Base-by-base conservation (phyloP, 2,797 vertebrate species). In the Pampus argenteus region DNA sequence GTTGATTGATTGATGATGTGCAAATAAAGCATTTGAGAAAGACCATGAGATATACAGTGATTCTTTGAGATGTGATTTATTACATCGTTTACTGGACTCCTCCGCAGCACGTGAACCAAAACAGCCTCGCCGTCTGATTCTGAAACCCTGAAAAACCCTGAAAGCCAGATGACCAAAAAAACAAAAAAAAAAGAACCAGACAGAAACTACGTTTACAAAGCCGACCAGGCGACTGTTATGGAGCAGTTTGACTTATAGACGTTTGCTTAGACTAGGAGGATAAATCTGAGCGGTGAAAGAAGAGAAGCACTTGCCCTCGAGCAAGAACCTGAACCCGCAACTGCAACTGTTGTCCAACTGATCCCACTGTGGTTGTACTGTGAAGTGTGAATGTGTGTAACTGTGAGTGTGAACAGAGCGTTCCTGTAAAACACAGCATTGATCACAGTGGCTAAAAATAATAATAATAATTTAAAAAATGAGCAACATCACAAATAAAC, bases 41-140 rank as follows among this genome's bases (percentile, higher is more conserved):
- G 15, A 7, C 11, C 6, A 9, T 6, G 6, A 18, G 18, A n/a
- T 8, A 14, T 3, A 48, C 1, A 15, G 42, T 49, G 51, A 58
- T 1, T 48, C 34, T 34, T 25, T 68, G 31, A 63, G 60, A 57
- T 70, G 29, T 74, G 71, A 85, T 60, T 79, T 68, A 75, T 56
- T 57, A 50, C 15, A 11, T 34, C 62, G 61, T 75, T 76, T 67
- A 67, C 29, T 65, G 51, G 40, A 64, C 65, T 54, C 40, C 38
- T 51, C 25, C 50, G 7, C 14, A 56, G 51, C 79, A 76, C 62
- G 62, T 76, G 67, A 81, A 51, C 65, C 40, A 3, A 25, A 71
- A 66, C 52, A 36, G 69, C 58, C 44, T 50, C 49, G 1, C 34
- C 22, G 26, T 38, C 59, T 28, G 50, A 78, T 31, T 55, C 40